phyloP scores from a whole-genome alignment of 2,888 invertebrate genomes.

The Micoletzkya japonica region DNA sequence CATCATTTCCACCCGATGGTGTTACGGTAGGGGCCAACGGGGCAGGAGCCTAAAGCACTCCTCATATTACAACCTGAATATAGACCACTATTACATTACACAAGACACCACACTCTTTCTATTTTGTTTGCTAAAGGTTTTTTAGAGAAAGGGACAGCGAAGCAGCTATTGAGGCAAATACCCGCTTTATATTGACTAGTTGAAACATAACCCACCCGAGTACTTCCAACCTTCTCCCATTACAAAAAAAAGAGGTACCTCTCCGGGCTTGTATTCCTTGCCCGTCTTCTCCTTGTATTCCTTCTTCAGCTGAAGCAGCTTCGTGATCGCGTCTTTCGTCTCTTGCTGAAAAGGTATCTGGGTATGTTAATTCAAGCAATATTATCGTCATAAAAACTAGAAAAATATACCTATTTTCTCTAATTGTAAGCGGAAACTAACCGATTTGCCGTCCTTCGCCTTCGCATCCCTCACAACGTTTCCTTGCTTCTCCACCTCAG shows the following conservation, averaged over 20 bases:
- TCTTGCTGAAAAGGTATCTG: conserved; percentile 57
- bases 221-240: too few species aligned
- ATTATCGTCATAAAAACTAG: not conserved
- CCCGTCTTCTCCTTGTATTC: conserved; percentile 77
- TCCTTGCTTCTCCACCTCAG: conserved; percentile 67
- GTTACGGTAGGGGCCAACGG: not conserved
- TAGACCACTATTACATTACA: too few species aligned
- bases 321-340: conserved; percentile 70
- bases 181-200: too few species aligned
- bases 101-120: too few species aligned
- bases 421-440: conserved; percentile 18
- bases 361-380: too few species aligned
- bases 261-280: conserved; percentile 27
- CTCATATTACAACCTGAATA: too few species aligned
- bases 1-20: not conserved
- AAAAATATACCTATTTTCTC: not conserved
- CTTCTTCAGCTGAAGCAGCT: conserved; percentile 75
- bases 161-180: too few species aligned
- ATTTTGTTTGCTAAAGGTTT: too few species aligned
- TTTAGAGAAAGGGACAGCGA: too few species aligned
- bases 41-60: conserved; percentile 1
- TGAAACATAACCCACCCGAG: too few species aligned
- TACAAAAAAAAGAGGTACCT: too few species aligned
- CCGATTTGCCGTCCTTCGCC: conserved; percentile 67
- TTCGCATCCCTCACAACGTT: conserved; percentile 76